phyloP scores from a whole-genome alignment of 2,113 vertebrate species.

The Hemicordylus capensis region DNA sequence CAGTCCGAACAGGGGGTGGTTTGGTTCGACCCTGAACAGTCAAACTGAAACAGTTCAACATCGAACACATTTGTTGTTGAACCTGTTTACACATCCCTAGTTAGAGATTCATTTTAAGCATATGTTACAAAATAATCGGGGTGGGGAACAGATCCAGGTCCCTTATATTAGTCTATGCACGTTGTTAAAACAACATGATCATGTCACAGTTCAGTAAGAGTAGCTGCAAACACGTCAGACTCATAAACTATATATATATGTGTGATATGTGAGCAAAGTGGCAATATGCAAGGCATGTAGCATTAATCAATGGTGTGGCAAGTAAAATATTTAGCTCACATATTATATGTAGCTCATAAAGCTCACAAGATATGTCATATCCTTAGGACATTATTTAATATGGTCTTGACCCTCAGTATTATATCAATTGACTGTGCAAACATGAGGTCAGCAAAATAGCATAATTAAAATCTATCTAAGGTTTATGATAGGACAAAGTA shows the following conservation, averaged over 20 bases:
- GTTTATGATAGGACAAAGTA: slow-evolving; percentile 35
- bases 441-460: slow-evolving; percentile 33
- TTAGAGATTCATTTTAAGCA: no score
- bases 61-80: no score
- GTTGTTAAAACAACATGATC: no score
- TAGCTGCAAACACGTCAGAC: slow-evolving; percentile 13
- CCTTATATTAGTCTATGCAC: background rate
- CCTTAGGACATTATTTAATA: slow-evolving; percentile 43
- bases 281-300: slow-evolving; percentile 55
- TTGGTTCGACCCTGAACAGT: no score
- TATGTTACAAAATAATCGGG: no score
- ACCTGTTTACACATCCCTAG: no score
- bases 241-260: slow-evolving; percentile 42
- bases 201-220: background rate
- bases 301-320: slow-evolving; percentile 42
- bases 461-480: background rate
- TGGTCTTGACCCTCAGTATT: slow-evolving; percentile 46
- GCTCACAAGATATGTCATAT: slow-evolving; percentile 44
- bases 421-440: slow-evolving; percentile 26
- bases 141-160: no score
- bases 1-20: no score
- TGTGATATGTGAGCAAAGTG: slow-evolving; percentile 47
- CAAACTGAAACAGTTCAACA: no score
- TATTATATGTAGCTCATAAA: slow-evolving; percentile 40
- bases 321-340: slow-evolving; percentile 50